phyloP scores from a whole-genome alignment of 35 echinoderm and acorn worm species.

The Ophioderma brevispina region DNA sequence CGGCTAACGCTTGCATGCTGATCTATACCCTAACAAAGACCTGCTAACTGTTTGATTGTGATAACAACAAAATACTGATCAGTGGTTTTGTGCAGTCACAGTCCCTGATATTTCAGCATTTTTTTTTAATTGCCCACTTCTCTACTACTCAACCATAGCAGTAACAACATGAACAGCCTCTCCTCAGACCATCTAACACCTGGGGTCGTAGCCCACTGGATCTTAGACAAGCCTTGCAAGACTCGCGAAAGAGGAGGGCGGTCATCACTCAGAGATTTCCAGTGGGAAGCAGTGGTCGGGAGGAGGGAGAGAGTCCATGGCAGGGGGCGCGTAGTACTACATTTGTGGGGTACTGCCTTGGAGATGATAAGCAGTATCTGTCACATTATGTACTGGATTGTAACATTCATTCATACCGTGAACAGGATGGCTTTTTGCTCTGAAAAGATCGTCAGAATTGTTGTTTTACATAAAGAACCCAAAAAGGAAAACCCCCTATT shows the following conservation, averaged over 20 bases:
- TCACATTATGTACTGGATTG: constrained; percentile 18
- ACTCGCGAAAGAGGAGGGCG: constrained; percentile 35
- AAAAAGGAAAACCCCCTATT: too few relatives aligned
- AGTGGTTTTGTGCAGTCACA: too few relatives aligned
- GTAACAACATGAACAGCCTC: constrained; percentile 66
- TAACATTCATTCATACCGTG: constrained; percentile 27
- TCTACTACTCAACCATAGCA: constrained; percentile 44
- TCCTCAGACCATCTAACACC: constrained; percentile 75
- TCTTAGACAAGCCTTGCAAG: constrained; percentile 64
- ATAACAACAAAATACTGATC: too few relatives aligned
- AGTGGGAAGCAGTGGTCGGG: constrained; percentile 2
- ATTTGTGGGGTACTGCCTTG: not conserved
- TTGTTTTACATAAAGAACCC: too few relatives aligned
- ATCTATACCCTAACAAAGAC: too few relatives aligned
- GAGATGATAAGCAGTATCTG: constrained; percentile 48
- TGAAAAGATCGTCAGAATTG: too few relatives aligned
- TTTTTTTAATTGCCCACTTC: too few relatives aligned
- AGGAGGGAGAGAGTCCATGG: not conserved
- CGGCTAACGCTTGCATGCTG: too few relatives aligned
- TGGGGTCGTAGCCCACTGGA: constrained; percentile 90
- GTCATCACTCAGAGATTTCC: not conserved
- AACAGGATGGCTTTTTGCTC: constrained; percentile 20
- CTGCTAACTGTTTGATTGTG: too few relatives aligned
- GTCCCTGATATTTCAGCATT: too few relatives aligned
- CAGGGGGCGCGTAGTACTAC: not conserved